Conservation (phyloP, 1,140 invertebrate species). For the Holotrichia oblita region DNA sequence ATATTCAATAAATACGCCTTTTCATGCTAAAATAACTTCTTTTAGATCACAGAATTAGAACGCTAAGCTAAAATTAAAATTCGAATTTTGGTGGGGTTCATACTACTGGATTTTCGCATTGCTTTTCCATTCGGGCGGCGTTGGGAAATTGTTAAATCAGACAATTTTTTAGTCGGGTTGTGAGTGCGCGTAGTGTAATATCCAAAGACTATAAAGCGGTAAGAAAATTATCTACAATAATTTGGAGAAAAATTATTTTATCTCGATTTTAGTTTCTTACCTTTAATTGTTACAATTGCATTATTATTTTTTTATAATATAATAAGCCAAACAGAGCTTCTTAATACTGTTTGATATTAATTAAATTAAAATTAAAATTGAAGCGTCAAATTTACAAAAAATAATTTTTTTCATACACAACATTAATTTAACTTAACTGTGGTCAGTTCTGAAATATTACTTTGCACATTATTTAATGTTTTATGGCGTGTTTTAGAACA, state of each 20-base stretch:
- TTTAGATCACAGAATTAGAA: constrained; percentile 29
- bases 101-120: constrained; percentile 12
- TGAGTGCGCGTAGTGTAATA: constrained; percentile 24
- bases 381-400: no score
- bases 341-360: no score
- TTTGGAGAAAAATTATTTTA: no score
- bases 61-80: constrained; percentile 32
- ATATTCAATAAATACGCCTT: constrained; percentile 17
- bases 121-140: background rate
- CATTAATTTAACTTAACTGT: background rate
- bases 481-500: background rate
- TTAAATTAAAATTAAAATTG: no score
- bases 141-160: constrained; percentile 11
- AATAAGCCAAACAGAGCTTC: no score
- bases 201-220: background rate
- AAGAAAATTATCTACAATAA: background rate
- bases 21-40: constrained; percentile 14
- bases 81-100: constrained; percentile 18
- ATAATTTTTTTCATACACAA: background rate
- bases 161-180: constrained; percentile 35
- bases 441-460: background rate
- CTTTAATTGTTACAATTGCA: no score
- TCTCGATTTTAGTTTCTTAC: no score
- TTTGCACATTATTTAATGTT: background rate
- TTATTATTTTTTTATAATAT: no score